phyloP scores from a whole-genome alignment of 2,113 vertebrate genomes.

The Saccopteryx leptura region DNA sequence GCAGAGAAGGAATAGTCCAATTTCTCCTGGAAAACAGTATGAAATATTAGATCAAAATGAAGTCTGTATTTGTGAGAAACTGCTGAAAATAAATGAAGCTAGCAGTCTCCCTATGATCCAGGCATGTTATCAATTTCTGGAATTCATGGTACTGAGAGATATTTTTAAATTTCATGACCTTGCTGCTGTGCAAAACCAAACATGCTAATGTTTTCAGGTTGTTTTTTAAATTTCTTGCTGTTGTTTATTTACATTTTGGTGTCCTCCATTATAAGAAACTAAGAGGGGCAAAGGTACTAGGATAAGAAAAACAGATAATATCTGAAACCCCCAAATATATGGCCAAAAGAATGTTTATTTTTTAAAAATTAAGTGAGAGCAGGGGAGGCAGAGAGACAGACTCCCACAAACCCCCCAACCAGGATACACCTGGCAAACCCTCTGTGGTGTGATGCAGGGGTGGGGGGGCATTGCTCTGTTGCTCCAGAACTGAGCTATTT shows the following conservation, averaged over 20 bases:
- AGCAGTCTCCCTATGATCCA: neutral
- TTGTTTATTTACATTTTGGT: neutral
- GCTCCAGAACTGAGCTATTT: too few species aligned
- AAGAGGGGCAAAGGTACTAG: neutral
- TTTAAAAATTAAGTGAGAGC: too few species aligned
- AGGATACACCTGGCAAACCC: too few species aligned
- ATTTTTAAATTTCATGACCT: neutral
- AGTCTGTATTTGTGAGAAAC: neutral
- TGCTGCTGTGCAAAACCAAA: neutral
- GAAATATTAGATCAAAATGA: slow-evolving; percentile 39
- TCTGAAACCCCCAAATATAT: neutral
- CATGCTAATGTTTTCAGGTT: neutral
- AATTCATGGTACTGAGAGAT: neutral
- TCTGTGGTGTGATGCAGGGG: too few species aligned
- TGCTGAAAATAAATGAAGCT: neutral
- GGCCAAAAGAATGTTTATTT: neutral
- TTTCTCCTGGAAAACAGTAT: slow-evolving; percentile 54
- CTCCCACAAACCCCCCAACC: too few species aligned
- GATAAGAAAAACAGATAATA: neutral
- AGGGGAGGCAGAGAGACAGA: too few species aligned
- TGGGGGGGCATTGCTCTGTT: too few species aligned
- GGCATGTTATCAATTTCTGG: neutral
- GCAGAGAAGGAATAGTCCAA: neutral
- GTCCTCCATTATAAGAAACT: neutral
- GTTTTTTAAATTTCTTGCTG: neutral